Evolutionary conservation across 30 jellyfish, hydroid and myxozoan genomes (phyloP), one percentile per base, ranked within the genome.

Genomic region (Aurelia coerulea): DNA sequence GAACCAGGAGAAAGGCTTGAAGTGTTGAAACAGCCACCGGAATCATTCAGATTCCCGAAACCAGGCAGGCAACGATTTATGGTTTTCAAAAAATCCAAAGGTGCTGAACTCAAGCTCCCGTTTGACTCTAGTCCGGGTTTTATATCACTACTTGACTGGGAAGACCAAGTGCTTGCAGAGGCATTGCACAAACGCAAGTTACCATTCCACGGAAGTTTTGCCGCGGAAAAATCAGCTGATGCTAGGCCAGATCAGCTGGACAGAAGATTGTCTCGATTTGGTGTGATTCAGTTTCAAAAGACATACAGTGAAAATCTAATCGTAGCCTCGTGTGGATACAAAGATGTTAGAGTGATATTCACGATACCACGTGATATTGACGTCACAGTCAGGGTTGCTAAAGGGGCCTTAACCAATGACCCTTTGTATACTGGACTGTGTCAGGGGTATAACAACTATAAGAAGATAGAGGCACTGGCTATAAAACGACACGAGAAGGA

Each of bases 1-100:
- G 98, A 92, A 29, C 97, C 98, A 39, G 98, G 98, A 37, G 98
- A 92, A 42, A 67, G 46, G 62, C 90, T 92, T 12, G 95, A 87
- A 74, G 98, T 92, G 23, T 34, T 91, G 12, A 65, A 75, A 13
- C 56, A 46, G 12, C 78, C 85, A 18, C 63, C 77, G 14, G 88
- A 77, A 16, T 68, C 66, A 9, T 59, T 56, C 12, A 56, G 33
- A 17, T 68, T 89, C 72, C 73, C 67, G 16, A 69, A 66, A 15
- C 65, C 56, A 60, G 64, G 70, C 68, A 78, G 80, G 81, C 73
- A 89, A 1, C 76, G 66, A 59, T 58, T 16, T 19, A 69, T 87
- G 92, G 41, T 68, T 1, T 87, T 92, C 76, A 74, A 32, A 34
- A 92, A 82, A 68, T 34, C 35, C 37, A 88, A 81, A 39, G 95